phyloP scores from a whole-genome alignment of 2,113 vertebrate species.

The Mesoclemmys tuberculata region DNA sequence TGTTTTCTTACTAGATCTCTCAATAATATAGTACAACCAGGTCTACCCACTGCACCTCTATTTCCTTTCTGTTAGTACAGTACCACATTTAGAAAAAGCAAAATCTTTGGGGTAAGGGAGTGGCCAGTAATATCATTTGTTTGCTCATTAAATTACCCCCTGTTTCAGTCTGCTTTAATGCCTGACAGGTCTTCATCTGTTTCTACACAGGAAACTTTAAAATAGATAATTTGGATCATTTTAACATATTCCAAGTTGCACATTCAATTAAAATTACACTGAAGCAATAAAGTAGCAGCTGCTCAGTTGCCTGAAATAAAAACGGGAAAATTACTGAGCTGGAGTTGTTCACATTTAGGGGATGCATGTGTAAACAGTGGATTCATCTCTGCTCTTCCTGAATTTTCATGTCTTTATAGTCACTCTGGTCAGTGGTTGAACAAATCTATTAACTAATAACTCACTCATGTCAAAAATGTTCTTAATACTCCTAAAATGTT shows the following conservation, averaged over 20 bases:
- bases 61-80: not conserved
- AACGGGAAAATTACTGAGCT: conserved; percentile 26
- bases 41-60: not conserved
- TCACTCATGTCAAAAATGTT: conserved; percentile 12
- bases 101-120: not conserved
- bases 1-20: not conserved
- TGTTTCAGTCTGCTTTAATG: not conserved
- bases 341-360: conserved; percentile 2
- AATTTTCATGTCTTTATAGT: conserved; percentile 28
- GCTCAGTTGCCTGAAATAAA: conserved; percentile 40
- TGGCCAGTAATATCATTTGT: not conserved
- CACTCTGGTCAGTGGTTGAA: not conserved
- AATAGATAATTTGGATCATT: conserved; percentile 9
- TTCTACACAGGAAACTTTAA: not conserved
- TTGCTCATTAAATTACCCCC: not conserved
- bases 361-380: not conserved
- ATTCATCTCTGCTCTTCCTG: not conserved
- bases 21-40: not conserved
- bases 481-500: conserved; percentile 17
- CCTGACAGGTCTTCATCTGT: not conserved
- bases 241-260: conserved; percentile 7
- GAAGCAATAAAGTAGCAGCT: conserved; percentile 30
- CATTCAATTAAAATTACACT: conserved; percentile 52
- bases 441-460: conserved; percentile 40
- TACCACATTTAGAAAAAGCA: not conserved